A percentile compares a stretch with the other conserved stretches of the same genome.
Evolutionary conservation across 2,113 vertebrate genomes (phyloP).

Genomic region (Heterotis niloticus): DNA sequence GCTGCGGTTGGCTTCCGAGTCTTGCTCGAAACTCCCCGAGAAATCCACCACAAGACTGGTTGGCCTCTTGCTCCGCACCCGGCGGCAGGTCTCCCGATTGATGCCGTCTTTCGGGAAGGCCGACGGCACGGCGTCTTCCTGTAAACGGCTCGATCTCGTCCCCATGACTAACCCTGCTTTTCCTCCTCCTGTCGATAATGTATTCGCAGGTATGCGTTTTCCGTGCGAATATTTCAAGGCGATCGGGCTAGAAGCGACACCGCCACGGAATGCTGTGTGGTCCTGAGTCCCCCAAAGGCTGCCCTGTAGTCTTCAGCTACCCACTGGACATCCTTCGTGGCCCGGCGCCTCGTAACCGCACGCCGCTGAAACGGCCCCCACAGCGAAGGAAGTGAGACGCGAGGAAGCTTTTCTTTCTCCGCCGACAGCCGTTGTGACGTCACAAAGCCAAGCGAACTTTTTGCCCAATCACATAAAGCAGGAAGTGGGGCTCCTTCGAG

Average conservation of each 20-base stretch:
- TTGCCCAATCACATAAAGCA: too few species aligned
- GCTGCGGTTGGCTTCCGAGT: slow-evolving; percentile 62
- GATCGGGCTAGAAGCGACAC: background rate
- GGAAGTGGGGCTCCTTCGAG: too few species aligned
- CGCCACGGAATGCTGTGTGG: background rate
- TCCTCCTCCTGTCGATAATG: background rate
- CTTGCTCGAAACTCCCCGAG: slow-evolving; percentile 63
- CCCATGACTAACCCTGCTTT: slow-evolving; percentile 54
- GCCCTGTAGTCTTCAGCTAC: slow-evolving; percentile 23
- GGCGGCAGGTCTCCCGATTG: slow-evolving; percentile 61
- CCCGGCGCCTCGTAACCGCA: too few species aligned
- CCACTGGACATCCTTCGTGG: slow-evolving; percentile 50
- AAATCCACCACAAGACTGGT: slow-evolving; percentile 68
- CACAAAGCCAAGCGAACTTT: too few species aligned
- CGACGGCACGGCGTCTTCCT: slow-evolving; percentile 60
- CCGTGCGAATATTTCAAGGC: background rate
- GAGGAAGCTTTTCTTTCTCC: slow-evolving; percentile 31
- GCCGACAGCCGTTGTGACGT: background rate
- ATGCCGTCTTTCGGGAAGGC: slow-evolving; percentile 60
- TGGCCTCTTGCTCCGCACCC: slow-evolving; percentile 61
- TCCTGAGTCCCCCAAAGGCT: slow-evolving; percentile 33
- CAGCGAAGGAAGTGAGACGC: too few species aligned
- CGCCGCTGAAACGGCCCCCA: too few species aligned
- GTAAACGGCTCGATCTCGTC: slow-evolving; percentile 66
- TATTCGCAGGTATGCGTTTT: background rate